These are phyloP conservation scores for Coleophora deauratella DNA, from an alignment of 2,888 invertebrate genomes.

Conservation along the genomic window DNA sequence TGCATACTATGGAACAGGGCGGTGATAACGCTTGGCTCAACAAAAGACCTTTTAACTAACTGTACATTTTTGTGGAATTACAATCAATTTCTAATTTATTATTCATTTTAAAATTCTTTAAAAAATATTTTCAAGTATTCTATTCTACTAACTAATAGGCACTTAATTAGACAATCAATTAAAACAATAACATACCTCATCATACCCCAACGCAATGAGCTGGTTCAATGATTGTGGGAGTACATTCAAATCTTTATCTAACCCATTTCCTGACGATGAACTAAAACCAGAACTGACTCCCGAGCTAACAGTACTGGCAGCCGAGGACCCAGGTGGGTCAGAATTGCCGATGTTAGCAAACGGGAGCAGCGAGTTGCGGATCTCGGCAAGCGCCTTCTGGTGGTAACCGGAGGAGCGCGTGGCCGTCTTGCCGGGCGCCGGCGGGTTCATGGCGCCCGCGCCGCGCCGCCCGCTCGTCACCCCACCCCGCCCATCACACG, in stretches of 20 bases:
- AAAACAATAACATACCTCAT: slow-evolving; percentile 72
- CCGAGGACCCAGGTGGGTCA: slow-evolving; percentile 81
- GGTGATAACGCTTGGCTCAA: too few relatives aligned
- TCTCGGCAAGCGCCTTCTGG: slow-evolving; percentile 90
- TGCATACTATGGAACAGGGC: too few relatives aligned
- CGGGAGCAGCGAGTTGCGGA: slow-evolving; percentile 86
- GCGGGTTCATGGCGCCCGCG: slow-evolving; percentile 76
- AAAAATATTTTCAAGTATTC: not conserved
- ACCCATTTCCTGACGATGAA: slow-evolving; percentile 71
- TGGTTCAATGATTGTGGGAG: slow-evolving; percentile 79
- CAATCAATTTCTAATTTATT: too few relatives aligned
- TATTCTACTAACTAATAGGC: not conserved
- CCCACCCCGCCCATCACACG: slow-evolving; percentile 70
- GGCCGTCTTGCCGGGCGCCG: slow-evolving; percentile 77
- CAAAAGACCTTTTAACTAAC: too few relatives aligned
- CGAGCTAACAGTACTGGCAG: slow-evolving; percentile 81
- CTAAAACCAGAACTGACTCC: slow-evolving; percentile 76
- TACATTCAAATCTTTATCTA: slow-evolving; percentile 78
- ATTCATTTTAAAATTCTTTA: too few relatives aligned
- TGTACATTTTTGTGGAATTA: too few relatives aligned
- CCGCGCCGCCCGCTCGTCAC: slow-evolving; percentile 48
- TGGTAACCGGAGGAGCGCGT: slow-evolving; percentile 86
- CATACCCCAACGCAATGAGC: slow-evolving; percentile 81
- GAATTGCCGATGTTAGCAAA: slow-evolving; percentile 80
- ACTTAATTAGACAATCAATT: too few relatives aligned